phyloP scores from a whole-genome alignment of 2,888 invertebrate genomes.

The Eutolmus rufibarbis region DNA sequence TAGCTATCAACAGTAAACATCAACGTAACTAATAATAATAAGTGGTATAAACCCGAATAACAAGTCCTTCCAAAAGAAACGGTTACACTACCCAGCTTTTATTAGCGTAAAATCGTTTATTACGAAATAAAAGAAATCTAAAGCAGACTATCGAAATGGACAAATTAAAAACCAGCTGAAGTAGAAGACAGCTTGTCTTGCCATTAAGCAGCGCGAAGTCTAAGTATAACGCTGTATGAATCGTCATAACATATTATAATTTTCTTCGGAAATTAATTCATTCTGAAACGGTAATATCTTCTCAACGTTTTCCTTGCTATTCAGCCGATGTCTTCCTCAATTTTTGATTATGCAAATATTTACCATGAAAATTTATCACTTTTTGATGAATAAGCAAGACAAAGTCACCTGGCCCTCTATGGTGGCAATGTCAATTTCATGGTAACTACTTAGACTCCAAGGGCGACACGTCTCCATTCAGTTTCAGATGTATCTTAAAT shows the following conservation, averaged over 20 bases:
- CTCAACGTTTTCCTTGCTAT: neutral
- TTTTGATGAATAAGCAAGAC: constrained; percentile 20
- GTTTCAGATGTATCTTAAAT: neutral
- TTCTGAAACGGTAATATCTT: constrained; percentile 11
- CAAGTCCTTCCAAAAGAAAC: neutral
- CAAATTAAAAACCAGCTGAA: neutral
- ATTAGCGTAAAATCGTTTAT: neutral
- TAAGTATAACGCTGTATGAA: neutral
- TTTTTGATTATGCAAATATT: constrained; percentile 27
- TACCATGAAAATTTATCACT: constrained; percentile 31
- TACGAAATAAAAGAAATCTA: neutral
- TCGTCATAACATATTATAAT: neutral
- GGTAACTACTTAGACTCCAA: constrained; percentile 6
- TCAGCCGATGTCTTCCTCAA: constrained; percentile 24
- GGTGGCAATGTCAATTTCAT: constrained; percentile 35
- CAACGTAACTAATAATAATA: neutral
- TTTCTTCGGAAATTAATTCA: neutral
- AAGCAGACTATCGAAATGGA: neutral
- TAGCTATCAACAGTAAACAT: neutral
- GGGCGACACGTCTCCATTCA: neutral
- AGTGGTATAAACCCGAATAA: neutral
- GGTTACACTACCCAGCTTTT: neutral
- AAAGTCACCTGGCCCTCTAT: constrained; percentile 19
- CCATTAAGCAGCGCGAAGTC: neutral
- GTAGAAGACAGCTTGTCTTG: neutral